Evolutionary conservation across 2,797 vertebrate genomes (phyloP), one percentile per base, ranked within the genome.

Genomic region (Morus bassanus): DNA sequence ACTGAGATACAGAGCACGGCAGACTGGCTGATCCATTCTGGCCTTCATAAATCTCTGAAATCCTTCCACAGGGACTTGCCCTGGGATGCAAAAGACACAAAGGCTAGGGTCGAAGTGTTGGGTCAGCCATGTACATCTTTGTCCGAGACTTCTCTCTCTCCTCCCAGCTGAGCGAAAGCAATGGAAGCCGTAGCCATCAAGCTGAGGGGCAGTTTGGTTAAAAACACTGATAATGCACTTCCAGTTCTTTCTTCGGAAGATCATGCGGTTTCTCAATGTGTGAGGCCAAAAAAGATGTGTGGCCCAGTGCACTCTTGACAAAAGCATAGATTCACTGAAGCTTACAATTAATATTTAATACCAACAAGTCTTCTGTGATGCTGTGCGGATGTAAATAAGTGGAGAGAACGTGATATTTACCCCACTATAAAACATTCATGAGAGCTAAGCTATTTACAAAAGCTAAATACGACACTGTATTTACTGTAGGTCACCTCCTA

Each of bases 381-480:
- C 96, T 97, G 97, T 98, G 98, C 98, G 98, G 99, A 99, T 99
- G 99, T 99, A 99, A 99, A 99, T 99, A 99, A 99, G 98, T 99
- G 98, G 99, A 98, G 98, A 98, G 98, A 98, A 98, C 96, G 98
- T 99, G 99, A 99, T 99, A 99, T 99, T 98, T 98, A 99, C 98
- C 98, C 96, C 97, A 96, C 96, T 93, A 98, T 99, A 98, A 99
- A 99, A 99, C 98, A 99, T 99, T 99, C 97, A 99, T 99, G 99
- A 99, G 98, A 90, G 92, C 98, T 97, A 98, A 98, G 98, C 98
- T 98, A 98, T 99, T 99, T 98, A 99, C 98, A 98, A 99, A 98
- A 98, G 98, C 97, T 98, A 98, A 98, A 98, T 98, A 98, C 90
- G 98, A 98, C 98, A 98, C 98, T 98, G 98, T 99, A 98, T 98